A percentile compares a stretch with the other conserved stretches of the same genome.
Conservation (phyloP, 2,888 invertebrate genomes). For the Matsumyia berberina region DNA sequence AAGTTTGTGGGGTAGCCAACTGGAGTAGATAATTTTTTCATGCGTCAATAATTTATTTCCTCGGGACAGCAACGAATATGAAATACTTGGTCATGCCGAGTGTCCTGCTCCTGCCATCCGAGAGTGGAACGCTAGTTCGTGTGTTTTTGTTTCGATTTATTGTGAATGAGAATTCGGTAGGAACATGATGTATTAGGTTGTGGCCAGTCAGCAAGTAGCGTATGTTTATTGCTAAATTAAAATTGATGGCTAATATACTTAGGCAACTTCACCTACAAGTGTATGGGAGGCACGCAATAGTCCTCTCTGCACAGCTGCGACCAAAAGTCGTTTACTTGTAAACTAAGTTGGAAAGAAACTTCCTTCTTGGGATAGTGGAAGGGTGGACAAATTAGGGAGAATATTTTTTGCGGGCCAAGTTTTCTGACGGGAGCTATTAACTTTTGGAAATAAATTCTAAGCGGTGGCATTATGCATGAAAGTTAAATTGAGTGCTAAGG, state of each 20-base stretch:
- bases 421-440: background rate
- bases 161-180: background rate
- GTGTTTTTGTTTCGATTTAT: background rate
- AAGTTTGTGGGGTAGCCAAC: constrained; percentile 3
- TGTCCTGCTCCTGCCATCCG: background rate
- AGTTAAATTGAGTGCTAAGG: no score
- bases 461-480: background rate
- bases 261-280: background rate
- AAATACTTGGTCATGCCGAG: background rate
- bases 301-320: background rate
- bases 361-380: background rate
- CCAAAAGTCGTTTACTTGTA: constrained; percentile 8
- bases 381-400: background rate
- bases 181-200: constrained; percentile 18
- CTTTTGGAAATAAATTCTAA: background rate
- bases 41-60: background rate
- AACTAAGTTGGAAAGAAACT: background rate
- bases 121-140: background rate
- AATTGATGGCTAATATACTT: constrained; percentile 20
- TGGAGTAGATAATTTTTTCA: background rate
- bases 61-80: background rate
- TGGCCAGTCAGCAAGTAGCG: background rate
- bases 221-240: constrained; percentile 12
- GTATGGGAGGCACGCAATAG: background rate
- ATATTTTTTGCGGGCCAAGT: constrained; percentile 2